Conservation (phyloP, 64 coral and sea anemone species). For the Actinia equina region DNA sequence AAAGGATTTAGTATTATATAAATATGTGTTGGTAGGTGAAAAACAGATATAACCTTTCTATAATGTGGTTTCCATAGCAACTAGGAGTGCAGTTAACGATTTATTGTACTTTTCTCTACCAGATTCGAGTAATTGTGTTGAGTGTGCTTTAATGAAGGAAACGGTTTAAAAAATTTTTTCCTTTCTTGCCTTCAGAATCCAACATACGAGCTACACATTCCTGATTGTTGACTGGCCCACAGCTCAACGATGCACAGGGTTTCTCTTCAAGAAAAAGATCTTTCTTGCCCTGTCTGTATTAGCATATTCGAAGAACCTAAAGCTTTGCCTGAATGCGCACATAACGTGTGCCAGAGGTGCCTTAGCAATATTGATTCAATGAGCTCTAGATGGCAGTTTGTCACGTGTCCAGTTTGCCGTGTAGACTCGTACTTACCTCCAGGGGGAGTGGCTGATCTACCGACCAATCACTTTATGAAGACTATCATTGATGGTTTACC, state of each 20-base stretch:
- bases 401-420: constrained; percentile 68
- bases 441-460: constrained; percentile 52
- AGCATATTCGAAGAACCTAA: constrained; percentile 72
- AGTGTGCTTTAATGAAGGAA: too few relatives aligned
- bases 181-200: too few relatives aligned
- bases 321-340: constrained; percentile 59
- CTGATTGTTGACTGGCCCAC: too few relatives aligned
- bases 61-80: too few relatives aligned
- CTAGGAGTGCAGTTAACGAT: too few relatives aligned
- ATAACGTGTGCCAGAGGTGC: constrained; percentile 73
- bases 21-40: too few relatives aligned
- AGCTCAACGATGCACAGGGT: not conserved
- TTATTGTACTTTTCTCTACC: too few relatives aligned
- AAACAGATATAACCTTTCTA: too few relatives aligned
- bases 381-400: not conserved
- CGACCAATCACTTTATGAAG: constrained; percentile 69
- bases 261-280: constrained; percentile 45
- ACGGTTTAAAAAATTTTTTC: too few relatives aligned
- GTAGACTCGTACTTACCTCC: constrained; percentile 39
- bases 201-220: too few relatives aligned
- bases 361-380: not conserved
- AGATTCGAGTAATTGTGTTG: too few relatives aligned
- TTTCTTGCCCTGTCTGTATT: constrained; percentile 73
- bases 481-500: constrained; percentile 61
- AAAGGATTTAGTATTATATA: too few relatives aligned